Base-by-base conservation (phyloP, 2,888 invertebrate genomes). In the Tenthredo scrophulariae region DNA sequence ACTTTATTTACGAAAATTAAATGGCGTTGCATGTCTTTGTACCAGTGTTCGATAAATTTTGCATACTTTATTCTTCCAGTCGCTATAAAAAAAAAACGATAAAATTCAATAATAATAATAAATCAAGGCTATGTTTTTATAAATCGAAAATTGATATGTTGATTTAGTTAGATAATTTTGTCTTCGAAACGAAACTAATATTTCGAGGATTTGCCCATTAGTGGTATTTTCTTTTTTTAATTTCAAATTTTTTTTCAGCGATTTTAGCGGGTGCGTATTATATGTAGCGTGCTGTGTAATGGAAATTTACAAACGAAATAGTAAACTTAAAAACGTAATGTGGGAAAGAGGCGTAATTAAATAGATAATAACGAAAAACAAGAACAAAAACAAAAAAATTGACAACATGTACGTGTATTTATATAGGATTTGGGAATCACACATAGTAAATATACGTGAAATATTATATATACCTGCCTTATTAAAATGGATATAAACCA, bases 231-330 rank as follows among this genome's bases (percentile, higher is more conserved):
- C 1, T 13, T 46, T 46, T 46, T 26, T 22, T 75, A 26, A 46
- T 6, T 26, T 75, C 22, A 5, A 2, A 13, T n/a, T 6, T 54
- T 50, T 29, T n/a, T 29, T 29, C 22, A 22, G 33, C 29, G 18
- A 77, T 62, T 80, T 62, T 43, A 62, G 40, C 80, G 80, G 62
- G 80, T 80, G 80, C 80, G 40, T 80, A 62, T 80, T 80, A 46
- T 50, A 70, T 33, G 62, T 62, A 62, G 80, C 80, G 80, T 80
- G 80, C 80, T 62, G 80, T 80, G 50, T 79, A 37, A 79, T 46
- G 9, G 58, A 33, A 54, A 77, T 50, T 77, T 72, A 72, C 72
- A 75, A 43, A 75, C 43, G 46, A 79, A 79, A 54, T 75, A 75
- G 15, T 13, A n/a, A 43, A 75, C 4, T 15, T 75, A 46, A 75